Percentiles rank a stretch among this genome's conserved stretches.
These are phyloP conservation scores for Ophiodon elongatus DNA, from an alignment of 2,113 vertebrate genomes.

Conservation along the genomic window DNA sequence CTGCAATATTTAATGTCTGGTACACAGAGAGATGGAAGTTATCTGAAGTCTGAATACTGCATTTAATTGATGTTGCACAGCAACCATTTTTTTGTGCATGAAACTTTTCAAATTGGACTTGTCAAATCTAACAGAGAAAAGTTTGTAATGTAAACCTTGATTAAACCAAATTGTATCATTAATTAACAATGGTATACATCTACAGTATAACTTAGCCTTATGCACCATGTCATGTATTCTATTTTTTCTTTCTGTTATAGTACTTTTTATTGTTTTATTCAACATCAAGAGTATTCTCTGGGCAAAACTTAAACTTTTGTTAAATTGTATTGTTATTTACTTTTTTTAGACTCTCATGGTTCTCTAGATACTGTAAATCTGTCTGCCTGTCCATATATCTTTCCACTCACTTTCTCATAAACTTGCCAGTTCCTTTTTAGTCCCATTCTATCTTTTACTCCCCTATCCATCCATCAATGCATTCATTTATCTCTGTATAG, in stretches of 20 bases:
- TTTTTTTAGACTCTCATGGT: neutral
- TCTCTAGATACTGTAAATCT: conserved; percentile 10
- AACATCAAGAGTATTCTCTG: neutral
- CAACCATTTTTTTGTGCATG: neutral
- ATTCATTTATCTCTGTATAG: conserved; percentile 70
- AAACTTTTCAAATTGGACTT: conserved; percentile 1
- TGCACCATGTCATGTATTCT: neutral
- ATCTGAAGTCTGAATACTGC: neutral
- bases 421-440: conserved; percentile 43
- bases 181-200: neutral
- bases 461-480: conserved; percentile 62
- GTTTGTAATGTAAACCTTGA: neutral
- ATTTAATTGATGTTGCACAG: neutral
- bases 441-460: conserved; percentile 34
- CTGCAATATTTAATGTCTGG: neutral
- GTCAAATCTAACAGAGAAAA: neutral
- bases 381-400: conserved; percentile 35
- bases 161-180: neutral
- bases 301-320: conserved; percentile 7
- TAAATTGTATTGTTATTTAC: neutral
- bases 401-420: conserved; percentile 52
- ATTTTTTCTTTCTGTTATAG: neutral
- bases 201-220: neutral
- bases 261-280: neutral
- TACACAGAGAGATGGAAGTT: neutral